These are phyloP conservation scores for Drosophila willistoni DNA, from an alignment of 1,140 invertebrate species.

Conservation along the genomic window DNA sequence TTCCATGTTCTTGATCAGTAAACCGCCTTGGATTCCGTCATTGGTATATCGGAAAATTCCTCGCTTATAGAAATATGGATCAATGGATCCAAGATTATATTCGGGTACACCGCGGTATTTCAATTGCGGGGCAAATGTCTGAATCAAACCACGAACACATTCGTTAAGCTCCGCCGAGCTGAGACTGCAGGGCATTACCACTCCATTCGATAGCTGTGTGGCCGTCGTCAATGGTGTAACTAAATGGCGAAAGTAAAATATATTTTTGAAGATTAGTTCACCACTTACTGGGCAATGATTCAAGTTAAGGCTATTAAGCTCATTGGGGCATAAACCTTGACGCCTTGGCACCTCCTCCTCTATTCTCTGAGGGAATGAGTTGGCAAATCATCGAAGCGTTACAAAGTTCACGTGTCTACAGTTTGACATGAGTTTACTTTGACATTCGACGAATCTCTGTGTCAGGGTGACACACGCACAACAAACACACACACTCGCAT, in stretches of 20 bases:
- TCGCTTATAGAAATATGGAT: conserved; percentile 76
- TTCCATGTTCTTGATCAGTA: conserved; percentile 80
- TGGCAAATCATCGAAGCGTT: conserved; percentile 49
- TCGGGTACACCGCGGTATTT: conserved; percentile 59
- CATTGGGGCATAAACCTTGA: conserved; percentile 54
- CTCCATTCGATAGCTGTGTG: conserved; percentile 18
- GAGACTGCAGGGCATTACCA: conserved; percentile 56
- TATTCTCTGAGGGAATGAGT: background rate
- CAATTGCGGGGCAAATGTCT: conserved; percentile 55
- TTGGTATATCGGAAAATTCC: conserved; percentile 80
- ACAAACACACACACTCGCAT: background rate
- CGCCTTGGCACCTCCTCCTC: conserved; percentile 15
- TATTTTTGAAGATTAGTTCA: conserved; percentile 42
- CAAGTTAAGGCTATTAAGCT: conserved; percentile 38
- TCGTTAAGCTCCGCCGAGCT: conserved; percentile 67
- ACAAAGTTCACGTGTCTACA: conserved; percentile 42
- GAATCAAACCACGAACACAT: conserved; percentile 67
- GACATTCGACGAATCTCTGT: conserved; percentile 46
- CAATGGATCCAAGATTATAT: conserved; percentile 63
- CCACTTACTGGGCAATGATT: conserved; percentile 48
- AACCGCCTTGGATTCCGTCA: conserved; percentile 76
- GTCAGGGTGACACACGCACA: conserved; percentile 51
- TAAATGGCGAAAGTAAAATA: conserved; percentile 48
- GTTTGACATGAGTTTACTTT: conserved; percentile 37
- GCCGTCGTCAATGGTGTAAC: conserved; percentile 48